A percentile compares a stretch with the other conserved stretches of the same genome.
Conservation (phyloP, 2,113 vertebrate species). For the Neolamprologus modestus region DNA sequence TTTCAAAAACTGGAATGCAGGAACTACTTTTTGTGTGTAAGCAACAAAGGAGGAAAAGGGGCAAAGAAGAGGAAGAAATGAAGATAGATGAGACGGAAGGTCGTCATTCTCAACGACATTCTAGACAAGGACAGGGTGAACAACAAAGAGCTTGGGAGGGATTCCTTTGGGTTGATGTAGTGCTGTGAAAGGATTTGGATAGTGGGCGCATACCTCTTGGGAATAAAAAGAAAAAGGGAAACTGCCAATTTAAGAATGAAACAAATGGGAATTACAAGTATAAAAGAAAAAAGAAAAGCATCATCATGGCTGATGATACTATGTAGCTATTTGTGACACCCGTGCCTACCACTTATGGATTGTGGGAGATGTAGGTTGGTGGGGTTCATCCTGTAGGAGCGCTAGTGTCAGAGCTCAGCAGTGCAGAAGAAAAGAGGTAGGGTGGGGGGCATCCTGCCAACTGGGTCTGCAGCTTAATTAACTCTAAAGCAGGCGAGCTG, state of each 20-base stretch:
- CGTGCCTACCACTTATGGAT: background rate
- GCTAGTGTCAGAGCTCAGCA: constrained; percentile 13
- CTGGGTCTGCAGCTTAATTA: constrained; percentile 72
- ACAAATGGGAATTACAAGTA: background rate
- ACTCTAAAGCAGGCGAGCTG: constrained; percentile 71
- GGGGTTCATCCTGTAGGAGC: constrained; percentile 30
- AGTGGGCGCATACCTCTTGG: background rate
- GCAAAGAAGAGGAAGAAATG: background rate
- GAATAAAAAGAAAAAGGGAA: background rate
- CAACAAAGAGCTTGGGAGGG: background rate
- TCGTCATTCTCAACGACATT: background rate
- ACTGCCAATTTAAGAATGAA: background rate
- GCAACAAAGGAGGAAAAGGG: background rate
- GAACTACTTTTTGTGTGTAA: background rate
- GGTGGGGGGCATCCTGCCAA: constrained; percentile 53
- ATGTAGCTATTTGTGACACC: background rate
- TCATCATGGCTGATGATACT: background rate
- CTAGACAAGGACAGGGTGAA: background rate
- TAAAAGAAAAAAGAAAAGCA: background rate
- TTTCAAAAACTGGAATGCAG: background rate
- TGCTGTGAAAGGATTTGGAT: background rate
- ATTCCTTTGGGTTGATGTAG: background rate
- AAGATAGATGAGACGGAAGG: background rate
- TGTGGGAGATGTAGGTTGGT: background rate
- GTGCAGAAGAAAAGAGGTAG: background rate